Base-by-base conservation (phyloP, 1,140 invertebrate genomes). In the Ceratitis capitata region DNA sequence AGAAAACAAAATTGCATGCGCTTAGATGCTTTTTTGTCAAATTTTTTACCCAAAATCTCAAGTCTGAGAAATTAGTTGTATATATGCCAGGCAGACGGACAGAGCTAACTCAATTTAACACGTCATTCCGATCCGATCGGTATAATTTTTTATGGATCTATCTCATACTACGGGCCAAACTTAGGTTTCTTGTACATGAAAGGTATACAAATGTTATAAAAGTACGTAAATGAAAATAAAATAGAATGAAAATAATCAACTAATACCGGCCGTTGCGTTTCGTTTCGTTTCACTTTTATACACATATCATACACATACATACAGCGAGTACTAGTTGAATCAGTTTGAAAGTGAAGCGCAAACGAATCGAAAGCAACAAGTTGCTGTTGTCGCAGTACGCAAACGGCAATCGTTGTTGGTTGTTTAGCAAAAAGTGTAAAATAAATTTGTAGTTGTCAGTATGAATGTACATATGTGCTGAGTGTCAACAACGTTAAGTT, bases 261-360 rank as follows among this genome's bases (percentile, higher is more conserved):
- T 45, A 23, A n/a, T 29, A 19, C 64, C 29, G 35, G 14, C 19
- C n/a, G 19, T 10, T 42, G 42, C 61, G 32, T 69, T 69, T 35
- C 29, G n/a, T 45, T 78, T 78, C 35, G 69, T 78, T 78, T 78
- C 69, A n/a, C 32, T 78, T 26, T 26, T 14, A 39, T 64, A 64
- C 61, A 35, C 32, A 39, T 47, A 6, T 47, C 51, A 56, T 56
- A 56, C 23, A 56, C 5, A 45, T 39, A 69, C 16, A 39, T 16
- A 42, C 14, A 45, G 10, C 39, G 7, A 45, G 39, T 78, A 78
- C 16, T 78, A 39, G 19, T n/a, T 19, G 69, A 78, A 78, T 78
- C 69, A 78, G 69, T 78, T 78, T 42, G 69, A 78, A 78, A 78
- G 69, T 78, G 69, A 78, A 78, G 39, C 39, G 69, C 69, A 78